Evolutionary conservation across 2,888 invertebrate genomes (phyloP).

Genomic region (Cantharis nigra): DNA sequence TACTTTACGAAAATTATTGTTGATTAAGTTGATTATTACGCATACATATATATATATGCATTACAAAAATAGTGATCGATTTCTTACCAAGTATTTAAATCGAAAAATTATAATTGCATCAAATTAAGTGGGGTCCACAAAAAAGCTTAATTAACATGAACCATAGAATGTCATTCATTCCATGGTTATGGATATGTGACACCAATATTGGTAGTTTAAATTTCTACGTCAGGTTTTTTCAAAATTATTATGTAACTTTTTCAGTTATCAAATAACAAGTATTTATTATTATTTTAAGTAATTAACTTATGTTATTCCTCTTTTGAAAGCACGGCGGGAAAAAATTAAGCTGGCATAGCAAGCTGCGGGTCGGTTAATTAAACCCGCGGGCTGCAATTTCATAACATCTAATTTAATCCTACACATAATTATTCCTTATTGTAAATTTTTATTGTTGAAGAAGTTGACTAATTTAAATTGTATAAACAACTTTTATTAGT

Average conservation of each 20-base stretch:
- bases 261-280: background rate
- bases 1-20: background rate
- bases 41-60: background rate
- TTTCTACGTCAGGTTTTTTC: background rate
- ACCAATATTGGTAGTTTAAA: background rate
- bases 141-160: background rate
- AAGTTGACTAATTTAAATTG: background rate
- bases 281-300: background rate
- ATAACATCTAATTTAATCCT: background rate
- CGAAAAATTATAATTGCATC: background rate
- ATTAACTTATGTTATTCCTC: background rate
- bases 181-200: background rate
- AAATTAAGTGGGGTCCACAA: background rate
- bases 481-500: background rate
- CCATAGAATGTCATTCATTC: background rate
- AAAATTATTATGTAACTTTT: background rate
- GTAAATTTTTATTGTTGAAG: background rate
- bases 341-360: background rate
- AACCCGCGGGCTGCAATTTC: background rate
- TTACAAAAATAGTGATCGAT: background rate
- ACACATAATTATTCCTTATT: background rate
- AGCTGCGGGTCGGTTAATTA: background rate
- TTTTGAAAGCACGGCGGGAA: background rate
- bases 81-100: background rate
- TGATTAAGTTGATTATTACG: background rate